phyloP scores from a whole-genome alignment of 1,140 invertebrate genomes.

The Drosophila gunungcola region DNA sequence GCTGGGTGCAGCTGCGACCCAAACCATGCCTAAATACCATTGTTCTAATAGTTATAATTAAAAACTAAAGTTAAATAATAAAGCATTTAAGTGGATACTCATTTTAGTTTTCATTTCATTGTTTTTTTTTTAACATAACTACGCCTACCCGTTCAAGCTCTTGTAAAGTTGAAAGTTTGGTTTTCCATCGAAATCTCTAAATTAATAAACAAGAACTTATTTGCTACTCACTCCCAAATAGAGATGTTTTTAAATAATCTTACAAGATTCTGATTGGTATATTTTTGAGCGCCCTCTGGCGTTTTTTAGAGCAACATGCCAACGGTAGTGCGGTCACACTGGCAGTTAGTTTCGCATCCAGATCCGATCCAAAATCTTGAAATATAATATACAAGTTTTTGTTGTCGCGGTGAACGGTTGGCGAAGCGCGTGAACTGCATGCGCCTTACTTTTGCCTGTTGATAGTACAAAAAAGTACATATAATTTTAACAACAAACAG shows the following conservation, averaged over 20 bases:
- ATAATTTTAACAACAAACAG: slow-evolving; percentile 35
- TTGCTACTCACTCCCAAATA: no score
- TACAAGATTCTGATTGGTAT: not conserved
- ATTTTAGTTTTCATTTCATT: no score
- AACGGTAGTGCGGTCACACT: slow-evolving; percentile 2
- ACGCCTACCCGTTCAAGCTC: no score
- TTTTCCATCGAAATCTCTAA: no score
- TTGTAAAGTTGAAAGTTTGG: no score
- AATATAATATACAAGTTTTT: slow-evolving; percentile 18
- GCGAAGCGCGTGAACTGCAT: slow-evolving; percentile 21
- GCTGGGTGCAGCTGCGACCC: not conserved
- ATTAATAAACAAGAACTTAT: no score
- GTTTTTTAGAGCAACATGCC: not conserved
- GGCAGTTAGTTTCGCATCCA: not conserved
- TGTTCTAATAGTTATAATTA: not conserved
- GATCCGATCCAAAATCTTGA: slow-evolving; percentile 17
- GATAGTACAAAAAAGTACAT: slow-evolving; percentile 23
- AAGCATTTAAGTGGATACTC: no score
- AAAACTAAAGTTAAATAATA: no score
- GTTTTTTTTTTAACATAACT: no score
- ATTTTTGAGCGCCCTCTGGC: not conserved
- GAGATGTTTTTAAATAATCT: not conserved
- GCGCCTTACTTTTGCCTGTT: slow-evolving; percentile 19
- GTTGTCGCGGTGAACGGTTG: slow-evolving; percentile 44
- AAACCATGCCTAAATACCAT: not conserved